These are phyloP conservation scores for Ammodytes dubius DNA, from an alignment of 2,113 vertebrate species.

Conservation along the genomic window DNA sequence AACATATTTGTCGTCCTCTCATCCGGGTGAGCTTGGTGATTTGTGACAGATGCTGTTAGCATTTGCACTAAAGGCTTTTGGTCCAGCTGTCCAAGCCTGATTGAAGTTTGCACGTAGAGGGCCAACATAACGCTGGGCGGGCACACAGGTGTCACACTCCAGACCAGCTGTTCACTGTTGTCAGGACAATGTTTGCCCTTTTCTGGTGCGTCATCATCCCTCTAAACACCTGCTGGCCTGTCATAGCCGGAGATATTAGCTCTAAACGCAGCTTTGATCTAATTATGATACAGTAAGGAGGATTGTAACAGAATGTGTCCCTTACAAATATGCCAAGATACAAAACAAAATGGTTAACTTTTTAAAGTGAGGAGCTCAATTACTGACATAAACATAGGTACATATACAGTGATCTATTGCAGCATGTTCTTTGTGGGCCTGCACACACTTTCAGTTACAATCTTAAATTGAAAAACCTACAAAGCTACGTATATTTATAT, in stretches of 20 bases:
- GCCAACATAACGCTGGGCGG: conserved; percentile 56
- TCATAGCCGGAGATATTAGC: conserved; percentile 57
- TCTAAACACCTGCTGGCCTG: conserved; percentile 79
- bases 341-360: not conserved
- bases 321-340: conserved; percentile 12
- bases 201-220: conserved; percentile 68
- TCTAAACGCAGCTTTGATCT: conserved; percentile 56
- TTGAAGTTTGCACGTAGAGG: conserved; percentile 72
- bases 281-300: conserved; percentile 52
- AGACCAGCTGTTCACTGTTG: conserved; percentile 77
- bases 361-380: not conserved
- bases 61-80: conserved; percentile 27
- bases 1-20: conserved; percentile 20
- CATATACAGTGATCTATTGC: not conserved
- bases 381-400: no score
- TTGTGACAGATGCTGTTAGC: conserved; percentile 70
- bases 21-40: conserved; percentile 48
- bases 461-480: not conserved
- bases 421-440: not conserved
- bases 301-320: not conserved
- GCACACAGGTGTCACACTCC: conserved; percentile 65
- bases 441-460: not conserved
- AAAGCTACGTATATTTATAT: not conserved
- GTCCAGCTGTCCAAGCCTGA: conserved; percentile 66
- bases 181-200: conserved; percentile 80